A percentile compares a stretch with the other conserved stretches of the same genome.
These are phyloP conservation scores for Peromyscus maniculatus DNA, from an alignment of 2,113 vertebrate species.

Conservation along the genomic window DNA sequence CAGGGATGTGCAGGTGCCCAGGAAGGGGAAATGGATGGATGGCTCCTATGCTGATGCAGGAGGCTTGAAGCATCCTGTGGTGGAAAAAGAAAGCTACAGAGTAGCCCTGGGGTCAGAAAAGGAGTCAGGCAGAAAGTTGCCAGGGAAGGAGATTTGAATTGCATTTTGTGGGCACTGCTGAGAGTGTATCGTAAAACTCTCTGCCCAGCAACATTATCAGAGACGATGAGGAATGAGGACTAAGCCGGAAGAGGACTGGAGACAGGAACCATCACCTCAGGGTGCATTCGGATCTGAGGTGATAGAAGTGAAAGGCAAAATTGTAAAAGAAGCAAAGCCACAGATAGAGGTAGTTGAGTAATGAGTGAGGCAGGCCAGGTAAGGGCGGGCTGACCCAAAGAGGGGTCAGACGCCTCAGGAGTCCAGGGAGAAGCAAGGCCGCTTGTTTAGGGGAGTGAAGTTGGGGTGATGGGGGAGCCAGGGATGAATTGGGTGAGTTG, in stretches of 20 bases:
- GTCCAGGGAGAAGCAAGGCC: neutral
- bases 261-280: neutral
- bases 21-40: neutral
- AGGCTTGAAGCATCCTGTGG: neutral
- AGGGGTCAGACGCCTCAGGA: neutral
- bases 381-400: neutral
- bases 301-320: neutral
- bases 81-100: neutral
- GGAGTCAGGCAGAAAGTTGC: neutral
- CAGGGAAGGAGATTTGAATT: neutral
- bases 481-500: neutral
- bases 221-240: neutral
- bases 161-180: neutral
- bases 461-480: neutral
- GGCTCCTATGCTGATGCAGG: neutral
- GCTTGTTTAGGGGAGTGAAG: neutral
- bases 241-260: neutral
- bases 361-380: neutral
- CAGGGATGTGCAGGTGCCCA: neutral
- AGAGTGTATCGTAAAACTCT: neutral
- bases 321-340: neutral
- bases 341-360: neutral
- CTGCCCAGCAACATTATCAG: neutral
- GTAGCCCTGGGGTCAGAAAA: neutral
- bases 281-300: neutral